Percentiles rank a stretch among this genome's conserved stretches.
Evolutionary conservation across 2,888 invertebrate species (phyloP).

Genomic region (Drosophila lacicola): DNA sequence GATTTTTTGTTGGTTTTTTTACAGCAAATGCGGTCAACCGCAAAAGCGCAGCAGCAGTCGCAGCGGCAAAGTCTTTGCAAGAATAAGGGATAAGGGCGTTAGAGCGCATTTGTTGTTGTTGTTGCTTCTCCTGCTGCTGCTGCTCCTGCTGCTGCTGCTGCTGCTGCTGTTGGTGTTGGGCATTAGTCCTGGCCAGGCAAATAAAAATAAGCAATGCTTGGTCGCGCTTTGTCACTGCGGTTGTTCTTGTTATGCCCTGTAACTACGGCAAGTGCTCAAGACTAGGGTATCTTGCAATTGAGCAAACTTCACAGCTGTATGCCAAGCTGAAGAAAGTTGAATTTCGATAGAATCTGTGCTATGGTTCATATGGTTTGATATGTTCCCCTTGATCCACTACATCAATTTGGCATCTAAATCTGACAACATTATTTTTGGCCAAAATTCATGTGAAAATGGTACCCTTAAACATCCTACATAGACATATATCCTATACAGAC

Average conservation of each 20-base stretch:
- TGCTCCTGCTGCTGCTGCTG: slow-evolving; percentile 36
- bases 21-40: slow-evolving; percentile 82
- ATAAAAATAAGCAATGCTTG: slow-evolving; percentile 79
- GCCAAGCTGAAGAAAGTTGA: no score
- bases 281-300: background rate
- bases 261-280: background rate
- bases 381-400: no score
- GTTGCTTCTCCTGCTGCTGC: slow-evolving; percentile 20
- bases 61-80: slow-evolving; percentile 69
- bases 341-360: no score
- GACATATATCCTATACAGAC: no score
- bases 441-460: no score
- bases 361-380: no score
- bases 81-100: slow-evolving; percentile 78
- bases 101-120: slow-evolving; percentile 57
- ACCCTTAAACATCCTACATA: no score
- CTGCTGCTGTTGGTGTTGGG: slow-evolving; percentile 46
- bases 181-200: slow-evolving; percentile 75
- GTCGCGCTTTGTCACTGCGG: slow-evolving; percentile 48
- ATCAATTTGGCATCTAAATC: no score
- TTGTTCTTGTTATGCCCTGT: slow-evolving; percentile 1
- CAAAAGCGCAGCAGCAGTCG: slow-evolving; percentile 75
- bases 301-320: no score
- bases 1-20: slow-evolving; percentile 64
- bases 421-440: no score